Conservation (phyloP, 2,888 invertebrate genomes). For the Eutolmus rufibarbis region DNA sequence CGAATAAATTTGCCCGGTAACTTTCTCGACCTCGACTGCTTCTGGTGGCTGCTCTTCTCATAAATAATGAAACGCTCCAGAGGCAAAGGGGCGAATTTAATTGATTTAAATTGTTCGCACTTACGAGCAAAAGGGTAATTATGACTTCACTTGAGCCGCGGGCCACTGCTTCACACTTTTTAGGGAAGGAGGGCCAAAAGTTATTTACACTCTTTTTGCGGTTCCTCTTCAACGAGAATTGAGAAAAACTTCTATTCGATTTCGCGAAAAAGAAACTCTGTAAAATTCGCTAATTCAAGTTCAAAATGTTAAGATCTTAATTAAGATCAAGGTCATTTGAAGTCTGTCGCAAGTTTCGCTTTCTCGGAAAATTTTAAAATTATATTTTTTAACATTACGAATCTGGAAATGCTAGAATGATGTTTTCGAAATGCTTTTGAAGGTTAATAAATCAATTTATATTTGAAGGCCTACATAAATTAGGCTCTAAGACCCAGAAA, state of each 20-base stretch:
- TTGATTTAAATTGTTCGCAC: constrained; percentile 8
- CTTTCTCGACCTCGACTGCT: neutral
- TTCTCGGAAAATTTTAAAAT: too few species aligned
- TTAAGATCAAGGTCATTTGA: too few species aligned
- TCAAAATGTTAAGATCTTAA: too few species aligned
- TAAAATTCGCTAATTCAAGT: neutral
- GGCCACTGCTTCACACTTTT: neutral
- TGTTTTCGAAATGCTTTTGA: too few species aligned
- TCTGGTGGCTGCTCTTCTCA: neutral
- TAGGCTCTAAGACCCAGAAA: too few species aligned
- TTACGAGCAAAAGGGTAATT: neutral
- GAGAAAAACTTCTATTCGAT: neutral
- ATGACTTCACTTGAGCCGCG: neutral
- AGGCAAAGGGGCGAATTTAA: neutral
- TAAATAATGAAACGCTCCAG: neutral
- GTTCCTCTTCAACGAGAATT: neutral
- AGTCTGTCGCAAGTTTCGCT: too few species aligned
- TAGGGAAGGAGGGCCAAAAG: neutral
- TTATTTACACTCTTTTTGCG: neutral
- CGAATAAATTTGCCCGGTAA: neutral
- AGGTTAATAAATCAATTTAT: too few species aligned
- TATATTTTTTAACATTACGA: too few species aligned
- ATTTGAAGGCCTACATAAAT: too few species aligned
- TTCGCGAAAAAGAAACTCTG: neutral
- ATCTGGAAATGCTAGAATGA: too few species aligned